These are phyloP conservation scores for Carterocephalus palaemon DNA, from an alignment of 2,888 invertebrate species.

Conservation along the genomic window DNA sequence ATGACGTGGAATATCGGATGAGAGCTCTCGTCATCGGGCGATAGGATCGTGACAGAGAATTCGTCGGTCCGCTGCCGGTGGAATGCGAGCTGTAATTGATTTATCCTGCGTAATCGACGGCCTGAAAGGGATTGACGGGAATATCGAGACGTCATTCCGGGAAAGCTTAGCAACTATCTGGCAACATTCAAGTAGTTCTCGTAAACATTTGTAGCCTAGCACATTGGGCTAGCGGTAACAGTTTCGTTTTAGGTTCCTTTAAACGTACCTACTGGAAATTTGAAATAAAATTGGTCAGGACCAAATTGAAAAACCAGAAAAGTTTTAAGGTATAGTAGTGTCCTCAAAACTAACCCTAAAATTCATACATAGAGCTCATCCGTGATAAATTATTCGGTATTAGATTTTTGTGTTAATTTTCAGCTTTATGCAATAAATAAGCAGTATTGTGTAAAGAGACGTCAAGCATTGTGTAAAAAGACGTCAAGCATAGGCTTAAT, in stretches of 20 bases:
- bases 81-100: constrained; percentile 76
- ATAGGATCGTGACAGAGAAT: constrained; percentile 74
- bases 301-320: too few relatives aligned
- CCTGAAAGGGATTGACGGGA: constrained; percentile 63
- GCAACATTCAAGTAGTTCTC: constrained; percentile 20
- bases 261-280: neutral
- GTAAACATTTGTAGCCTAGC: constrained; percentile 20
- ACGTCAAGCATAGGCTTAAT: constrained; percentile 14
- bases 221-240: constrained; percentile 8
- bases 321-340: too few relatives aligned
- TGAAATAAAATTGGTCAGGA: too few relatives aligned
- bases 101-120: constrained; percentile 74
- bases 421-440: neutral
- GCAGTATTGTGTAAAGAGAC: constrained; percentile 2
- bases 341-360: too few relatives aligned
- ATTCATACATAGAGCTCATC: too few relatives aligned
- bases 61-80: constrained; percentile 66
- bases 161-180: constrained; percentile 27
- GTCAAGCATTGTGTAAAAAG: constrained; percentile 1
- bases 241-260: neutral
- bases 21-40: constrained; percentile 63
- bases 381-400: too few relatives aligned
- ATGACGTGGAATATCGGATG: constrained; percentile 51
- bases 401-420: neutral
- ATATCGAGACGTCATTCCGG: constrained; percentile 56